Evolutionary conservation across 2,888 invertebrate species (phyloP), one percentile per base, ranked within the genome.

Genomic region (Limnephilus auricula): DNA sequence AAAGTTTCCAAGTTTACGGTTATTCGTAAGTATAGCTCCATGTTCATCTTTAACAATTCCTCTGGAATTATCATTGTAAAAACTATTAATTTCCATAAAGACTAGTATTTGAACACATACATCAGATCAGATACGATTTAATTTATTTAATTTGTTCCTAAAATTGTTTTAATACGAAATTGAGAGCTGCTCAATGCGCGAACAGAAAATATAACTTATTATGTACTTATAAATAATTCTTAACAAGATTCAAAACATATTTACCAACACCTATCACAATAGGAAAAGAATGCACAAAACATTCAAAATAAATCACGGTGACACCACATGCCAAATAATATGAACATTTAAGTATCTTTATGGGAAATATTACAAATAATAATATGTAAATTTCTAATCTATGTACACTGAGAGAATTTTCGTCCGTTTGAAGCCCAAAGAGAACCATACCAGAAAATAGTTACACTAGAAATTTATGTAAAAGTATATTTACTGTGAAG

Each of bases 231-330:
- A 65, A 9, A 65, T 65, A 65, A 10, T 65, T 25, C 9, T 25
- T 65, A 25, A 65, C 9, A 9, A 65, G 9, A 65, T 65, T 25
- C 25, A 65, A 65, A 25, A 34, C 25, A 83, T 83, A 83, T 83
- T 34, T 83, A 83, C 83, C 83, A 83, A 83, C 83, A 83, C 83
- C 83, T 83, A 83, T 25, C 82, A 18, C 50, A 65, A 65, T 65
- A 65, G 50, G 50, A 65, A 65, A 65, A 65, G 82, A 82, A 82
- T 34, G 82, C 30, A 30, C 82, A 82, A 82, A 80, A 80, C 32
- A 80, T 80, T 80, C 31, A 18, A 32, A 80, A 80, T 4, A 80
- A 65, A 65, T 25, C 65, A 65, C 6, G 80, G 32, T 34, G 25
- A 31, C 83, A 83, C 32, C 34, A 37, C 83, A 83, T 83, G 83